Evolutionary conservation across 2,113 vertebrate species (phyloP).

Genomic region (Antigone vipio): DNA sequence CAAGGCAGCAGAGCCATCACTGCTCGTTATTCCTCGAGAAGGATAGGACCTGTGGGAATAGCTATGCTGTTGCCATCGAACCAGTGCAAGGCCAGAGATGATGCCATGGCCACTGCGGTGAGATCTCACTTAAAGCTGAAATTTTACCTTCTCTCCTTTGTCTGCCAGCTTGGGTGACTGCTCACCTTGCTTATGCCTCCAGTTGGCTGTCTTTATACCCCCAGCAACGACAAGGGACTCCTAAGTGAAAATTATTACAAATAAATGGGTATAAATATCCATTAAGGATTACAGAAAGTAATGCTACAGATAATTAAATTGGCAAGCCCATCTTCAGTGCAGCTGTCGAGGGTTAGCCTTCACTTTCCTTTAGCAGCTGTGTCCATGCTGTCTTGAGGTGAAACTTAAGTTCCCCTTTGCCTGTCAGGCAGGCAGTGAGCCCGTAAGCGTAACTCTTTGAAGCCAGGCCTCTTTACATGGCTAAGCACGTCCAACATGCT

Average conservation of each 20-base stretch:
- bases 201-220: background rate
- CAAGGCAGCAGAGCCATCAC: background rate
- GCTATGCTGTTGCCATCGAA: background rate
- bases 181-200: background rate
- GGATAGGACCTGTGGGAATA: background rate
- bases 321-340: background rate
- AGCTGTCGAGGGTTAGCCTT: background rate
- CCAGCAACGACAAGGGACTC: background rate
- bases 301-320: background rate
- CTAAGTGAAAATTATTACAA: background rate
- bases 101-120: accelerated
- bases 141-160: background rate
- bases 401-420: conserved; percentile 14
- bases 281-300: background rate
- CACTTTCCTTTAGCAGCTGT: background rate
- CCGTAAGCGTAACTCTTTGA: background rate
- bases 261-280: background rate
- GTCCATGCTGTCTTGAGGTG: background rate
- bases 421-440: background rate
- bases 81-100: background rate
- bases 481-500: background rate
- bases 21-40: background rate
- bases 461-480: conserved; percentile 8
- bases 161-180: accelerated
- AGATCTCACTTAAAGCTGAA: background rate